These are phyloP conservation scores for Synanthedon formicaeformis DNA, from an alignment of 2,888 invertebrate species.

Conservation along the genomic window DNA sequence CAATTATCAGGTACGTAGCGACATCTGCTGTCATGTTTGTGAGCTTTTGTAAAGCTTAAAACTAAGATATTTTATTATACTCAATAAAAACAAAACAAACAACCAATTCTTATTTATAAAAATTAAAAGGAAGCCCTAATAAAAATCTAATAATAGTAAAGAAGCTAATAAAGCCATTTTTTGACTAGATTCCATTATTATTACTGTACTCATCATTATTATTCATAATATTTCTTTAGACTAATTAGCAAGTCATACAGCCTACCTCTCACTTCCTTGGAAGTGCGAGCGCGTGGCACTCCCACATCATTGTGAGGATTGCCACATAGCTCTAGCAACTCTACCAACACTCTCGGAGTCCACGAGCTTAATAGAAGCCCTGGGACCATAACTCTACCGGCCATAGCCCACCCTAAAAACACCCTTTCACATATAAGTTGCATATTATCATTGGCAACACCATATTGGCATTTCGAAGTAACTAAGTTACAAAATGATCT, in stretches of 20 bases:
- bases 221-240: constrained; percentile 7
- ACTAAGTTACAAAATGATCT: constrained; percentile 69
- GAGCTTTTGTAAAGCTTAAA: too few relatives aligned
- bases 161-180: too few relatives aligned
- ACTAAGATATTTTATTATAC: too few relatives aligned
- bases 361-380: constrained; percentile 72
- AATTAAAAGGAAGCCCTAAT: too few relatives aligned
- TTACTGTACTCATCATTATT: not conserved
- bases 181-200: too few relatives aligned
- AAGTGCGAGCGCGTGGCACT: constrained; percentile 52
- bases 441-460: constrained; percentile 74
- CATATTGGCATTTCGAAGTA: constrained; percentile 62
- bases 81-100: too few relatives aligned
- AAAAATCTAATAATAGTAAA: too few relatives aligned
- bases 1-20: too few relatives aligned
- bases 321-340: constrained; percentile 70
- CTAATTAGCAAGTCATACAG: constrained; percentile 66
- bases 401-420: constrained; percentile 74
- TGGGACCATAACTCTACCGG: constrained; percentile 71
- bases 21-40: too few relatives aligned
- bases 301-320: constrained; percentile 61
- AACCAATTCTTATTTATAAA: too few relatives aligned
- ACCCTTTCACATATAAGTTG: constrained; percentile 77
- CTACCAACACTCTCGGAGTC: constrained; percentile 69
- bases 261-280: constrained; percentile 54